A percentile compares a stretch with the other conserved stretches of the same genome.
Conservation (phyloP, 2,888 invertebrate genomes). For the Drosophila dives region DNA sequence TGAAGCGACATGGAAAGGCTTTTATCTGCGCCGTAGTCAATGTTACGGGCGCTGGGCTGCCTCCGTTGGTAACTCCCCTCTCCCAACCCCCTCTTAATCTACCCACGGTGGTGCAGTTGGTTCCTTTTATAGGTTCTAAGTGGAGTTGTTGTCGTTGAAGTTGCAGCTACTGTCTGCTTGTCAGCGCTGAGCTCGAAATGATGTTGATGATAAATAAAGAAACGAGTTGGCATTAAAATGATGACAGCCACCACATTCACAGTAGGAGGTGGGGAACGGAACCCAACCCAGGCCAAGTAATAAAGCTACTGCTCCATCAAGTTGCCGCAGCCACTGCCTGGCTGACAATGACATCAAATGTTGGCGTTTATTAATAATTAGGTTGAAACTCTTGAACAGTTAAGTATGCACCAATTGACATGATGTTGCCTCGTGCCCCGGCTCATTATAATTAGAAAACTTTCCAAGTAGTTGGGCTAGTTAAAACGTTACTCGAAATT, state of each 20-base stretch:
- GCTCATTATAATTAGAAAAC: conserved; percentile 74
- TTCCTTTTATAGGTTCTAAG: conserved; percentile 54
- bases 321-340: neutral
- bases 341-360: conserved; percentile 69
- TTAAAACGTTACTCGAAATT: conserved; percentile 51
- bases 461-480: conserved; percentile 56
- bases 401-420: conserved; percentile 37
- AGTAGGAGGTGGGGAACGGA: conserved; percentile 32
- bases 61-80: conserved; percentile 22
- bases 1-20: conserved; percentile 80
- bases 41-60: conserved; percentile 64
- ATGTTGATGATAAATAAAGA: conserved; percentile 80
- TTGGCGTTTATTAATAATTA: conserved; percentile 79
- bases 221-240: conserved; percentile 80
- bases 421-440: conserved; percentile 25
- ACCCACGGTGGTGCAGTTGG: conserved; percentile 3
- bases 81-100: neutral
- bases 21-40: conserved; percentile 76
- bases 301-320: neutral
- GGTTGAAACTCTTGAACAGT: conserved; percentile 50
- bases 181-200: conserved; percentile 71
- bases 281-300: neutral
- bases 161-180: conserved; percentile 68
- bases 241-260: conserved; percentile 65
- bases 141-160: conserved; percentile 44